A percentile compares a stretch with the other conserved stretches of the same genome.
These are phyloP conservation scores for Phortica variegata DNA, from an alignment of 1,140 invertebrate genomes.

Conservation along the genomic window DNA sequence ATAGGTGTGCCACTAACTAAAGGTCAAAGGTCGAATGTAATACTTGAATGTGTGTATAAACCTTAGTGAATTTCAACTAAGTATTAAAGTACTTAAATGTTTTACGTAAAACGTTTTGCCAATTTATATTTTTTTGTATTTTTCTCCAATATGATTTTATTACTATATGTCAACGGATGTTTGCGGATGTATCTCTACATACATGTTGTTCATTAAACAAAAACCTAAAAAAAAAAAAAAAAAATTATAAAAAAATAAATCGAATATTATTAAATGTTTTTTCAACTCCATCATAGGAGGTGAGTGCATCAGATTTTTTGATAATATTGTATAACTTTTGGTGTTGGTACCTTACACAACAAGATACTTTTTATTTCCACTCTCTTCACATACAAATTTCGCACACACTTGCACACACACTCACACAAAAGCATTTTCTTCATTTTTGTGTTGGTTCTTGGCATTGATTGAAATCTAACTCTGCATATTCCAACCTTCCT, in stretches of 20 bases:
- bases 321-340: neutral
- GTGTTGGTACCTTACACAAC: constrained; percentile 15
- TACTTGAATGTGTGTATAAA: constrained; percentile 17
- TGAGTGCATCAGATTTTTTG: constrained; percentile 39
- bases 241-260: constrained; percentile 14
- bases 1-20: neutral
- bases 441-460: neutral
- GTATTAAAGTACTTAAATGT: constrained; percentile 2
- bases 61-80: constrained; percentile 7
- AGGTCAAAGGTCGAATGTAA: constrained; percentile 21
- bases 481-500: constrained; percentile 1
- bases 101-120: constrained; percentile 31
- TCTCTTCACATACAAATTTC: neutral
- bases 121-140: constrained; percentile 40
- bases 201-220: constrained; percentile 46
- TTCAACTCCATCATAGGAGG: constrained; percentile 39
- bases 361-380: neutral
- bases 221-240: constrained; percentile 13
- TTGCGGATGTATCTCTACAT: constrained; percentile 43
- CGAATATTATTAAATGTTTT: constrained; percentile 26
- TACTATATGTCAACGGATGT: constrained; percentile 42
- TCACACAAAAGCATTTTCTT: neutral
- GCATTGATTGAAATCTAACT: too few relatives aligned
- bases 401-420: neutral
- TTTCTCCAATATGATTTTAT: constrained; percentile 35